These are phyloP conservation scores for Drosophila sp. DNA, from an alignment of 1,140 invertebrate genomes.

Conservation along the genomic window DNA sequence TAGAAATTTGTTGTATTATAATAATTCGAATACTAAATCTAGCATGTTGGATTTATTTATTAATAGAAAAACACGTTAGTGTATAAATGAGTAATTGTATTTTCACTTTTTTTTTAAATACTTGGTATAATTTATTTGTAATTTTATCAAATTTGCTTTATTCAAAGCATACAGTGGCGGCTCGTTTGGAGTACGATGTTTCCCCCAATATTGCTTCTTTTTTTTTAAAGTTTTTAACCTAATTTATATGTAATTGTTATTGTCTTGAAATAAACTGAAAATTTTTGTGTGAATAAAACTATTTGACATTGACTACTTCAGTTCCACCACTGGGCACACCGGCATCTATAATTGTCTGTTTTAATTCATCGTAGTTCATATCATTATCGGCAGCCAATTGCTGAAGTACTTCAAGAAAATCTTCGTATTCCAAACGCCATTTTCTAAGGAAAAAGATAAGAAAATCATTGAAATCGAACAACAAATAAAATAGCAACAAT, in stretches of 20 bases:
- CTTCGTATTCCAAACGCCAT: slow-evolving; percentile 76
- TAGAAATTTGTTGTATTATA: not conserved
- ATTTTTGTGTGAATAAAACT: slow-evolving; percentile 23
- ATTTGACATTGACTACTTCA: slow-evolving; percentile 60
- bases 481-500: not conserved
- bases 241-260: slow-evolving; percentile 51
- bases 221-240: not conserved
- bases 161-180: not conserved
- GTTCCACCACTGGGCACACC: slow-evolving; percentile 53
- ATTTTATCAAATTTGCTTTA: slow-evolving; percentile 2
- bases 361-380: slow-evolving; percentile 54
- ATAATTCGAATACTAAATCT: not conserved
- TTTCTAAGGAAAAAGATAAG: slow-evolving; percentile 46
- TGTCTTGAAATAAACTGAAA: slow-evolving; percentile 41
- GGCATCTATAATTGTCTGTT: slow-evolving; percentile 54
- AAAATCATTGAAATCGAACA: not conserved
- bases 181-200: not conserved
- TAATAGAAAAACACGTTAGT: not conserved
- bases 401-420: slow-evolving; percentile 68
- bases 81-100: not conserved
- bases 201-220: not conserved
- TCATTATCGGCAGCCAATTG: slow-evolving; percentile 44
- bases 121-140: not conserved
- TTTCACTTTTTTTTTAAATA: not conserved
- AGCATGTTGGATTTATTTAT: not conserved